These are phyloP conservation scores for Cromileptes altivelis DNA, from an alignment of 2,113 vertebrate genomes.

Conservation along the genomic window DNA sequence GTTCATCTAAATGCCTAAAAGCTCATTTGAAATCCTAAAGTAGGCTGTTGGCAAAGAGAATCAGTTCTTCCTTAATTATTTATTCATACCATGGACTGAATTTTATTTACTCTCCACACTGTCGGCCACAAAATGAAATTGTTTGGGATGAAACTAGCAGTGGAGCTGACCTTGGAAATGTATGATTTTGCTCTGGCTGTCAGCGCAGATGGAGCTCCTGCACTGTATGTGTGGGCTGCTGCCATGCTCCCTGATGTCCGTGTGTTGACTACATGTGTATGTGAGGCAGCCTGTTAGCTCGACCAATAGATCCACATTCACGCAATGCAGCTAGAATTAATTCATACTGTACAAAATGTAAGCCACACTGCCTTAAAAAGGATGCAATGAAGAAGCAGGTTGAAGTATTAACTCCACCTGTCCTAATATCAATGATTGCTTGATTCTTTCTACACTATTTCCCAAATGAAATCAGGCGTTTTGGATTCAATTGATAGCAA, in stretches of 20 bases:
- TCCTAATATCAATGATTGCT: not conserved
- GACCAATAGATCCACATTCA: constrained; percentile 4
- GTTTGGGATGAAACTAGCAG: constrained; percentile 4
- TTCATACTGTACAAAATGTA: constrained; percentile 36
- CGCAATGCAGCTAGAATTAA: constrained; percentile 7
- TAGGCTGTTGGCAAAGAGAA: constrained; percentile 43
- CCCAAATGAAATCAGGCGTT: constrained; percentile 10
- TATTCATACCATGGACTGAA: constrained; percentile 21
- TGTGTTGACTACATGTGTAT: not conserved
- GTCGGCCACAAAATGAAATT: not conserved
- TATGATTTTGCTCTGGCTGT: not conserved
- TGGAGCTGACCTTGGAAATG: constrained; percentile 24
- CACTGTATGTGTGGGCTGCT: constrained; percentile 27
- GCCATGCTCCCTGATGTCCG: constrained; percentile 11
- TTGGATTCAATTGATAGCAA: not conserved
- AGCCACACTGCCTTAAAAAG: not conserved
- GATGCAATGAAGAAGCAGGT: not conserved
- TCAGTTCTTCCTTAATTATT: constrained; percentile 53
- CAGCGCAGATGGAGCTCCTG: not conserved
- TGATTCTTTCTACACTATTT: not conserved
- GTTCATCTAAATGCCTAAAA: constrained; percentile 34
- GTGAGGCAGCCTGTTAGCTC: not conserved
- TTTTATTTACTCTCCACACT: constrained; percentile 48
- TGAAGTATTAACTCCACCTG: not conserved
- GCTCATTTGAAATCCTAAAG: constrained; percentile 45